Percentiles rank a stretch among this genome's conserved stretches.
Conservation (phyloP, 2,113 vertebrate genomes). For the Hippocampus abdominalis region DNA sequence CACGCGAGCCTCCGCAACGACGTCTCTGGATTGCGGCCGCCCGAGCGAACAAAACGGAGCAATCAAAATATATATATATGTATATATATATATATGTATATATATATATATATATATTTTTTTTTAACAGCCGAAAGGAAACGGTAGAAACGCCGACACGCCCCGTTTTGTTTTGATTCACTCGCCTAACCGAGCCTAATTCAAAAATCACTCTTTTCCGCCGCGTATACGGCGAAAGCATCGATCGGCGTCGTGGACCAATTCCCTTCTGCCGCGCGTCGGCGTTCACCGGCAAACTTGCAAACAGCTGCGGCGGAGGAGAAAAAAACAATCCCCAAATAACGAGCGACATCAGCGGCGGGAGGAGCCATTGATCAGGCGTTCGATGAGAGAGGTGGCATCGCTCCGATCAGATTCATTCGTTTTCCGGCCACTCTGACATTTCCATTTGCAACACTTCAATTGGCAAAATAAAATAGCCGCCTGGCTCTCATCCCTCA, state of each 20-base stretch:
- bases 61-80: no score
- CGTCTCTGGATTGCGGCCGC: slow-evolving; percentile 47
- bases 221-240: slow-evolving; percentile 53
- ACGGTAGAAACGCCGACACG: slow-evolving; percentile 2
- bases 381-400: slow-evolving; percentile 44
- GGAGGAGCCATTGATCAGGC: slow-evolving; percentile 64
- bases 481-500: slow-evolving; percentile 61
- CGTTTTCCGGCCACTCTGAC: slow-evolving; percentile 67
- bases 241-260: slow-evolving; percentile 45
- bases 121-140: slow-evolving; percentile 1
- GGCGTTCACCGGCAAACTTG: slow-evolving; percentile 44
- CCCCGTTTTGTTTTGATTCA: slow-evolving; percentile 30
- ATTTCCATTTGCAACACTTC: slow-evolving; percentile 76
- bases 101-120: no score
- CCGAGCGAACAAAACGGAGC: slow-evolving; percentile 54
- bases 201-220: slow-evolving; percentile 35
- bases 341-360: slow-evolving; percentile 35
- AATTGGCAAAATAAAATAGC: slow-evolving; percentile 76
- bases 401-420: slow-evolving; percentile 73
- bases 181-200: slow-evolving; percentile 31
- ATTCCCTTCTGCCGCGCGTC: slow-evolving; percentile 55
- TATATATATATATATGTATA: no score
- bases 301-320: slow-evolving; percentile 25
- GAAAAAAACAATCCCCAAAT: slow-evolving; percentile 61
- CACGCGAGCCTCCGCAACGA: slow-evolving; percentile 35